phyloP scores from a whole-genome alignment of 37 sponge, comb jelly and placozoan genomes.

The Diacarnus erythraeanus region DNA sequence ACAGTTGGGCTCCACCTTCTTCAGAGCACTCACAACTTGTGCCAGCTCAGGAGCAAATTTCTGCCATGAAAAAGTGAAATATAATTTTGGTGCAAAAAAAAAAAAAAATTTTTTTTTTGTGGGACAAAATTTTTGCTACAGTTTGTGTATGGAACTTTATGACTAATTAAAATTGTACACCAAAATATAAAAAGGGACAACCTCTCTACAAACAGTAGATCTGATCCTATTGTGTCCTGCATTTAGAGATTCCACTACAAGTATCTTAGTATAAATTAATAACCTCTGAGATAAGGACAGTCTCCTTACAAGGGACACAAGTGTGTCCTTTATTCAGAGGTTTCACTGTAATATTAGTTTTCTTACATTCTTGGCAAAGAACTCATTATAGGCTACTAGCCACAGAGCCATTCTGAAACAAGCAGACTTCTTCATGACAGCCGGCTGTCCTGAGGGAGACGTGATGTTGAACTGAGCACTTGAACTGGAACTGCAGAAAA shows the following conservation, averaged over 20 bases:
- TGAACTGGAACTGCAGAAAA: not conserved
- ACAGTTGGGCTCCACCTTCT: slow-evolving; percentile 3
- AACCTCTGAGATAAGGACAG: too few relatives aligned
- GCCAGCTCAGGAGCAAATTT: slow-evolving; percentile 21
- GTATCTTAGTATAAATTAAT: not conserved
- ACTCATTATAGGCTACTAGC: slow-evolving; percentile 63
- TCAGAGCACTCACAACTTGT: slow-evolving; percentile 5
- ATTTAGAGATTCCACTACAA: too few relatives aligned
- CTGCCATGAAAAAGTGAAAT: not conserved
- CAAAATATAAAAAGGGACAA: too few relatives aligned
- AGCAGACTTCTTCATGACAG: slow-evolving; percentile 18
- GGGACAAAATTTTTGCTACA: not conserved
- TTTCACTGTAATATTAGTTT: not conserved
- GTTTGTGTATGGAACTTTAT: not conserved
- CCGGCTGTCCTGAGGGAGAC: slow-evolving; percentile 5
- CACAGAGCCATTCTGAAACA: slow-evolving; percentile 57
- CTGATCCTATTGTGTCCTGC: too few relatives aligned
- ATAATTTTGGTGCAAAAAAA: not conserved
- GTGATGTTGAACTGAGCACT: slow-evolving; percentile 7
- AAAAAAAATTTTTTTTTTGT: not conserved
- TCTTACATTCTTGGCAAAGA: slow-evolving; percentile 50
- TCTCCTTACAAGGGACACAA: too few relatives aligned
- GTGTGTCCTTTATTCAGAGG: too few relatives aligned
- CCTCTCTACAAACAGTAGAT: too few relatives aligned
- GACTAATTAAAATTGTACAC: too few relatives aligned